Base-by-base conservation (phyloP, 1,140 invertebrate species). In the Cotesia vestalis region DNA sequence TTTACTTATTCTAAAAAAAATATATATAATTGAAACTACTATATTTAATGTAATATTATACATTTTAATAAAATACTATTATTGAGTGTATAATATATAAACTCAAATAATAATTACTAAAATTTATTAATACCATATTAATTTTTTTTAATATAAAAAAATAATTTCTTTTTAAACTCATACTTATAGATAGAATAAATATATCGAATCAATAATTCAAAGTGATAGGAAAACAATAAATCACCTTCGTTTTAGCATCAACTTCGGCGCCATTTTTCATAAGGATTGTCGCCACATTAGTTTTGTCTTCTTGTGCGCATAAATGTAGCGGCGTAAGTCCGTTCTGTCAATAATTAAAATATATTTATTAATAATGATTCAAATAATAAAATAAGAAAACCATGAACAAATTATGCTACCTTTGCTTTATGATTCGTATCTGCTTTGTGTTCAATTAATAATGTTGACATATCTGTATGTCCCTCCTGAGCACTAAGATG, bases 401-500 rank as follows among this genome's bases (percentile, higher is more conserved):
- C 46, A 5, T 59, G 12, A 46, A 62, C 34, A 14, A 62, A 73
- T 8, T 12, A 27, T 51, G 14, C 70, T 84, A 94, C 93, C 89
- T 93, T 95, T 36, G 96, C 94, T 78, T 92, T 91, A 67, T 92
- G 91, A 84, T 96, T 97, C 14, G 95, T 92, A 81, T 95, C 92
- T 64, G 94, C 95, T 71, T 93, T 91, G 83, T 96, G 90, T 80
- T 96, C 94, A 27, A 99, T 90, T 53, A 99, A 89, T 74, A 99
- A 89, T 38, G 95, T 92, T 0, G 95, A 92, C 90, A 98, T 98
- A 78, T 98, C 95, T 14, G 92, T 91, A 80, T 98, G 95, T 1
- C 96, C 97, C 86, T 98, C 96, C 85, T 98, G 95, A 4, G 95
- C 91, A 38, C 96, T 95, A 80, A 97, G 91, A 89, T 99, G 97